Conservation (phyloP, 1,140 invertebrate species). For the Zaprionus capensis region DNA sequence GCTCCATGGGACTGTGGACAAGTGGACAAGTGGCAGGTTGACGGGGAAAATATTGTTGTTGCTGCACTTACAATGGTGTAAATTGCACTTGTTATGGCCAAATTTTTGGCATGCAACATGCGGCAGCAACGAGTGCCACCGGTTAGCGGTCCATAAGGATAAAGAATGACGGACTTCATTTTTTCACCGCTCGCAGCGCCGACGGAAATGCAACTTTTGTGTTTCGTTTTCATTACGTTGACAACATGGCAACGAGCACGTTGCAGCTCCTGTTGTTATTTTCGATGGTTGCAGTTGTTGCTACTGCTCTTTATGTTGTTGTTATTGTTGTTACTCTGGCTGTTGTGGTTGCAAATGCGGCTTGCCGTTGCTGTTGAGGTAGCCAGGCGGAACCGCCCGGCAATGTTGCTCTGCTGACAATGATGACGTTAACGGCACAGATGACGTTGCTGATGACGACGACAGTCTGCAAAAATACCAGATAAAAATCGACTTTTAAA, state of each 20-base stretch:
- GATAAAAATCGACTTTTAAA: slow-evolving; percentile 60
- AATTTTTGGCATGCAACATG: slow-evolving; percentile 87
- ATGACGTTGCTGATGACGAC: slow-evolving; percentile 4
- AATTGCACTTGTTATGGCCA: slow-evolving; percentile 88
- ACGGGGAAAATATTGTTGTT: not conserved
- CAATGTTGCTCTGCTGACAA: slow-evolving; percentile 1
- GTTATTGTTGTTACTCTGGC: slow-evolving; percentile 4
- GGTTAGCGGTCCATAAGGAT: slow-evolving; percentile 85
- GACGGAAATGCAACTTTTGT: slow-evolving; percentile 61
- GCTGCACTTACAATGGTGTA: slow-evolving; percentile 87
- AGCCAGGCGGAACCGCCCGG: slow-evolving; percentile 43
- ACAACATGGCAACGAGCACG: slow-evolving; percentile 46
- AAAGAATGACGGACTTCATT: slow-evolving; percentile 86
- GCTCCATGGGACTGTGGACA: slow-evolving; percentile 17
- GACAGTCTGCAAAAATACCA: slow-evolving; percentile 48
- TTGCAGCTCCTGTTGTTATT: slow-evolving; percentile 8
- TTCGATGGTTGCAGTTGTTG: slow-evolving; percentile 13
- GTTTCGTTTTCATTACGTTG: slow-evolving; percentile 66
- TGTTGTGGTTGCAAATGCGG: slow-evolving; percentile 10
- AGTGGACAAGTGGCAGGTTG: slow-evolving; percentile 17
- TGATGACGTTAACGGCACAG: not conserved
- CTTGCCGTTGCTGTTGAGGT: slow-evolving; percentile 25
- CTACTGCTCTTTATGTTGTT: slow-evolving; percentile 20
- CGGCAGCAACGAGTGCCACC: slow-evolving; percentile 86
- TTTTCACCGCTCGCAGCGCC: slow-evolving; percentile 54